These are phyloP conservation scores for Camptogramma bilineatum DNA, from an alignment of 2,888 invertebrate species.

Conservation along the genomic window DNA sequence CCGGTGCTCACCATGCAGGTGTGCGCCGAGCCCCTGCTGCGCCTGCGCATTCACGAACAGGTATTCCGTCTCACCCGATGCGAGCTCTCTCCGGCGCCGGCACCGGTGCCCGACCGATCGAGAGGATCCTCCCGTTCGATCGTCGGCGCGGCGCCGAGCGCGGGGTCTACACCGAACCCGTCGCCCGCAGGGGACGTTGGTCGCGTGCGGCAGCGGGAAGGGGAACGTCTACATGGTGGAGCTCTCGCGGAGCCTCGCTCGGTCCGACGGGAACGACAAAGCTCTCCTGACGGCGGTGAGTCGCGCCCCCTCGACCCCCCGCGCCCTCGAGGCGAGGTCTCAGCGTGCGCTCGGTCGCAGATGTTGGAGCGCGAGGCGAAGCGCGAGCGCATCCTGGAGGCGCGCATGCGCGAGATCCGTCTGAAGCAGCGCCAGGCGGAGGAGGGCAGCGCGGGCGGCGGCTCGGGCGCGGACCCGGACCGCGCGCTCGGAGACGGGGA, in stretches of 20 bases:
- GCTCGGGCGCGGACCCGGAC: not conserved
- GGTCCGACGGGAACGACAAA: slow-evolving; percentile 90
- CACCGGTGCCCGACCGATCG: not conserved
- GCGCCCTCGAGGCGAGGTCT: not conserved
- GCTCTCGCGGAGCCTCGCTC: slow-evolving; percentile 88
- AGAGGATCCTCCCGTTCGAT: not conserved
- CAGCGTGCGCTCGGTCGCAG: slow-evolving; percentile 67
- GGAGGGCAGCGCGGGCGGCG: slow-evolving; percentile 53
- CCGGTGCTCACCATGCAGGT: slow-evolving; percentile 88
- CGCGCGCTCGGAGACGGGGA: not conserved
- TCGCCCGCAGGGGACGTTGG: slow-evolving; percentile 81
- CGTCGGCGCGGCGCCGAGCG: not conserved
- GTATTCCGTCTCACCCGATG: slow-evolving; percentile 44
- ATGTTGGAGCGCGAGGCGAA: slow-evolving; percentile 94
- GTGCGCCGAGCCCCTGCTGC: slow-evolving; percentile 78
- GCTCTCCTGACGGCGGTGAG: slow-evolving; percentile 88
- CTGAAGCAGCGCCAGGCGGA: slow-evolving; percentile 80
- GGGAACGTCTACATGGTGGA: slow-evolving; percentile 91
- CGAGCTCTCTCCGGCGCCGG: not conserved
- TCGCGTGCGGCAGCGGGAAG: slow-evolving; percentile 89
- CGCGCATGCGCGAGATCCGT: slow-evolving; percentile 92
- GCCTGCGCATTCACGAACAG: slow-evolving; percentile 72
- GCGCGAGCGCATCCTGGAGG: slow-evolving; percentile 95
- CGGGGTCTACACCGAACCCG: not conserved
- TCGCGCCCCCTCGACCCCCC: not conserved